Percentiles rank a stretch among this genome's conserved stretches.
Conservation (phyloP, 1,140 invertebrate species). For the Triops longicaudatus region DNA sequence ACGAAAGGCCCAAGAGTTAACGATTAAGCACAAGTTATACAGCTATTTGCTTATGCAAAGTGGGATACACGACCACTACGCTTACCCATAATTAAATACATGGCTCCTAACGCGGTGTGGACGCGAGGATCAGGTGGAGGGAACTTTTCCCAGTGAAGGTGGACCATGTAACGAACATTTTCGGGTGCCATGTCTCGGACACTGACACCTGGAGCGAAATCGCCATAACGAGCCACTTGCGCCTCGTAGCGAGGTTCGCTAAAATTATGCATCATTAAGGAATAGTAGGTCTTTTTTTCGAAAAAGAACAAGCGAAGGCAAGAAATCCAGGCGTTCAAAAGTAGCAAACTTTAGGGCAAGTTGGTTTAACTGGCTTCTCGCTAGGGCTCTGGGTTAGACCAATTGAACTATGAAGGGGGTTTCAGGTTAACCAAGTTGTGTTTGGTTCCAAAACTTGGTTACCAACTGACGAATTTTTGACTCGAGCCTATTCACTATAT, state of each 20-base stretch:
- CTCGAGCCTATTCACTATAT: not conserved
- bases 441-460: not conserved
- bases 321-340: not conserved
- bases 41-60: slow-evolving; percentile 10
- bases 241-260: slow-evolving; percentile 18
- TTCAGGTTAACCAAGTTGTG: not conserved
- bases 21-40: not conserved
- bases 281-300: no score
- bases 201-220: slow-evolving; percentile 23
- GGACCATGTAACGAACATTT: slow-evolving; percentile 30
- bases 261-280: not conserved
- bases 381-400: not conserved
- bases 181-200: slow-evolving; percentile 29
- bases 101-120: slow-evolving; percentile 28
- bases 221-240: not conserved
- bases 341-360: not conserved
- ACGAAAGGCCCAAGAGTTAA: slow-evolving; percentile 16
- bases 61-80: not conserved
- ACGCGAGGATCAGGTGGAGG: slow-evolving; percentile 29
- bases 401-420: not conserved
- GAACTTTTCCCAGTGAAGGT: slow-evolving; percentile 30
- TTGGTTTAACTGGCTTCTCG: not conserved
- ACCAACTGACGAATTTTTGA: not conserved
- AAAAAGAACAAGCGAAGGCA: not conserved
- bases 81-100: slow-evolving; percentile 29